Percentiles rank a stretch among this genome's conserved stretches.
Conservation (phyloP, 2,113 vertebrate species). For the Felis chaus region DNA sequence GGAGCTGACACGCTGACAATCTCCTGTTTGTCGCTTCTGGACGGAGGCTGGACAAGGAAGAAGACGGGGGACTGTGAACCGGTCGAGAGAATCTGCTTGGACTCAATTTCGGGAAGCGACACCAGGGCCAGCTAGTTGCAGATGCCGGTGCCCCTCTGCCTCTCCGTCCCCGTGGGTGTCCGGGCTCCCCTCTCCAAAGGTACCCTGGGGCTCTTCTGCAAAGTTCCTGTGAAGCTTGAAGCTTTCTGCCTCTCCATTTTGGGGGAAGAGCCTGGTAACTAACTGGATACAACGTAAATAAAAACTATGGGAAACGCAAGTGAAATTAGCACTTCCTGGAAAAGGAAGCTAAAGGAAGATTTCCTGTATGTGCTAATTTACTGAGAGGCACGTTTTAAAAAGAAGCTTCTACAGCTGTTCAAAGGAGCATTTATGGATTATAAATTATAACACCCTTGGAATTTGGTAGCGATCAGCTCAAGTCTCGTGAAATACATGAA, state of each 20-base stretch:
- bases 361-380: background rate
- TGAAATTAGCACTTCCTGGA: background rate
- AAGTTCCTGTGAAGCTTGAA: background rate
- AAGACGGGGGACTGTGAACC: background rate
- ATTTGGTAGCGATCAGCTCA: background rate
- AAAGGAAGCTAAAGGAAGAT: background rate
- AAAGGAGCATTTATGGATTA: background rate
- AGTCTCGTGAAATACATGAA: background rate
- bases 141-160: background rate
- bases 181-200: background rate
- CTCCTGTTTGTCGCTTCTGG: background rate
- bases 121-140: no score
- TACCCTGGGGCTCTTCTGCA: background rate
- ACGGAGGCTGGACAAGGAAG: background rate
- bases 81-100: background rate
- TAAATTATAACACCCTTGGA: background rate
- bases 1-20: background rate
- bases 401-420: background rate
- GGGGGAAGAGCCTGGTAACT: background rate
- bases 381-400: background rate
- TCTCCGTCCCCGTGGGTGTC: background rate
- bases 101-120: background rate
- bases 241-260: background rate
- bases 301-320: background rate
- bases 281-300: background rate